phyloP scores from a whole-genome alignment of 2,113 vertebrate species.

The Hystrix cristata region DNA sequence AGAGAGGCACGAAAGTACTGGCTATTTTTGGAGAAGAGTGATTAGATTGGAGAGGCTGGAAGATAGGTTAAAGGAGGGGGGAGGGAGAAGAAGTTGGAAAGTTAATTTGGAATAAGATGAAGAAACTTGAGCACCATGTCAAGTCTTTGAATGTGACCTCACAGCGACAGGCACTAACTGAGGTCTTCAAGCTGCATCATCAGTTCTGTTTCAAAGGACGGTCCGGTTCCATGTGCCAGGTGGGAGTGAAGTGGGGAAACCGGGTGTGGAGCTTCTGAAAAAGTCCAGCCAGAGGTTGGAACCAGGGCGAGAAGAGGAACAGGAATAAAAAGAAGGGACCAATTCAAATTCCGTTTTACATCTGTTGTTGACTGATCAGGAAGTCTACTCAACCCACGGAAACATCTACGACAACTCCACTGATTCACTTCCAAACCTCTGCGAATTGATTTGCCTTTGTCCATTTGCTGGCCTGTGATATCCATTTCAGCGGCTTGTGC shows the following conservation, averaged over 20 bases:
- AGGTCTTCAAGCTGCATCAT: neutral
- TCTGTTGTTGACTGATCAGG: neutral
- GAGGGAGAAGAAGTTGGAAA: constrained; percentile 55
- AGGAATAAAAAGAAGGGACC: neutral
- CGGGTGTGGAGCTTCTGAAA: neutral
- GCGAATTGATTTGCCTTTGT: neutral
- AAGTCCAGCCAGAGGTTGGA: neutral
- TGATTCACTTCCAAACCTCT: neutral
- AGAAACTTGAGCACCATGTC: constrained; percentile 39
- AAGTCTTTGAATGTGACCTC: neutral
- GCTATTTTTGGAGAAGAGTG: constrained; percentile 81
- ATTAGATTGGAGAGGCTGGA: constrained; percentile 77
- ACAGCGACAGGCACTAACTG: neutral
- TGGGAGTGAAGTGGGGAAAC: neutral
- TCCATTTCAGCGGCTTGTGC: neutral
- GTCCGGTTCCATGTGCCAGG: neutral
- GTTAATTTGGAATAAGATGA: constrained; percentile 49
- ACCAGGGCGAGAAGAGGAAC: neutral
- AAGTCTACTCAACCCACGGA: neutral
- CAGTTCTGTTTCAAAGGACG: neutral
- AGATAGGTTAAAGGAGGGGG: constrained; percentile 64
- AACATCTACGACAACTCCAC: neutral
- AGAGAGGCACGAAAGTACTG: constrained; percentile 72
- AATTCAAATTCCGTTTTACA: neutral
- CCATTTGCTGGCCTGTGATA: neutral